Percentiles rank a stretch among this genome's conserved stretches.
Evolutionary conservation across 2,888 invertebrate genomes (phyloP).

Genomic region (Pediacus dermestoides): DNA sequence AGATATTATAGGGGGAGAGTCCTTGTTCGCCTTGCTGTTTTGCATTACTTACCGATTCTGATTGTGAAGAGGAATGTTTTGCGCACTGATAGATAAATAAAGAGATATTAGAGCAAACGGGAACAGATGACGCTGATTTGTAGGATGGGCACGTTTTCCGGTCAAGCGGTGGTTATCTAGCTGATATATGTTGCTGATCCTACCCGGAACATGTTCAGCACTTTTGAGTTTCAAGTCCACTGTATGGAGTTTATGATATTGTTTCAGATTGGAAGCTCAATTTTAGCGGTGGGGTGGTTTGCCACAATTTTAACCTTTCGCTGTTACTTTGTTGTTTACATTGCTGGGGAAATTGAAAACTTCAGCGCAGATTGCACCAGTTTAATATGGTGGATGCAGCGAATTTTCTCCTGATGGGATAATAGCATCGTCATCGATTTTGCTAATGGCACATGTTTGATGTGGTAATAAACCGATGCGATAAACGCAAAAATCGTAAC

Average conservation of each 20-base stretch:
- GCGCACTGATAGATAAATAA: constrained; percentile 48
- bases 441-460: too few relatives aligned
- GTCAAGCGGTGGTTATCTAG: constrained; percentile 30
- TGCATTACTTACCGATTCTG: constrained; percentile 40
- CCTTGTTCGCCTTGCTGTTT: constrained; percentile 22
- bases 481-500: not conserved
- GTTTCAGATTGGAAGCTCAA: constrained; percentile 15
- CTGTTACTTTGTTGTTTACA: too few relatives aligned
- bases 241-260: constrained; percentile 21
- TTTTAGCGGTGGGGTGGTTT: too few relatives aligned
- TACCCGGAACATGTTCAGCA: constrained; percentile 29
- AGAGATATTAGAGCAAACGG: constrained; percentile 40
- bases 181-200: constrained; percentile 24
- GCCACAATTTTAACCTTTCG: too few relatives aligned
- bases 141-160: constrained; percentile 32
- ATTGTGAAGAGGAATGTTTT: constrained; percentile 33
- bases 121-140: constrained; percentile 37
- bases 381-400: too few relatives aligned
- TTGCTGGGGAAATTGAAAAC: too few relatives aligned
- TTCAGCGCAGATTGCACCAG: too few relatives aligned
- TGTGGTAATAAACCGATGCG: not conserved
- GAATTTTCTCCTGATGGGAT: too few relatives aligned
- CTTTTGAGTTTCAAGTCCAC: constrained; percentile 22
- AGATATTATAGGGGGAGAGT: not conserved
- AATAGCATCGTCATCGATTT: too few relatives aligned